Conservation (phyloP, 1,140 invertebrate species). For the Lepidurus couesii region DNA sequence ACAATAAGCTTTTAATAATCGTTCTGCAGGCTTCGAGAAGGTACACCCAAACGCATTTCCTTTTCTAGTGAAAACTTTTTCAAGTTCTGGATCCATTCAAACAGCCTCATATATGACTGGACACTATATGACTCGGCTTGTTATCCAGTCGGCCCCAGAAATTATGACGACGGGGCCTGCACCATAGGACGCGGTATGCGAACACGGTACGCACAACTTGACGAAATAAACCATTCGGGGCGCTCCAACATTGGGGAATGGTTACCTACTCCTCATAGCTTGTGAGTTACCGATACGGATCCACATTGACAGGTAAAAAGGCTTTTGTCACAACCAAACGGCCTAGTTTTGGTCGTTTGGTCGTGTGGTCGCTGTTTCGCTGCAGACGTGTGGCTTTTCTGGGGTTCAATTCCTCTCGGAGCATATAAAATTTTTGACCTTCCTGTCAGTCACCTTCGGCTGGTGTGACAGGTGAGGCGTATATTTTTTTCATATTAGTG, state of each 20-base stretch:
- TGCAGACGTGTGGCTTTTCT: too few species aligned
- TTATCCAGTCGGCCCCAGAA: not conserved
- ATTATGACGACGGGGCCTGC: not conserved
- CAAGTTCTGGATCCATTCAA: not conserved
- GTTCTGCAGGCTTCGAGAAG: too few species aligned
- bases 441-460: not conserved
- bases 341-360: not conserved
- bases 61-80: too few species aligned
- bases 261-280: not conserved
- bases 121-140: not conserved
- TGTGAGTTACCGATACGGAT: not conserved
- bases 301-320: constrained; percentile 19
- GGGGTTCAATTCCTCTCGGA: too few species aligned
- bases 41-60: too few species aligned
- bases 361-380: not conserved
- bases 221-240: not conserved
- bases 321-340: not conserved
- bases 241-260: not conserved
- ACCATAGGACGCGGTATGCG: not conserved
- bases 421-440: not conserved
- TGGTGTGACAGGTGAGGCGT: not conserved
- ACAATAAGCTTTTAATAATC: too few species aligned
- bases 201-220: not conserved
- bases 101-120: not conserved
- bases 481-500: not conserved